Conservation (phyloP, 2,113 vertebrate genomes). For the Penelope pileata region DNA sequence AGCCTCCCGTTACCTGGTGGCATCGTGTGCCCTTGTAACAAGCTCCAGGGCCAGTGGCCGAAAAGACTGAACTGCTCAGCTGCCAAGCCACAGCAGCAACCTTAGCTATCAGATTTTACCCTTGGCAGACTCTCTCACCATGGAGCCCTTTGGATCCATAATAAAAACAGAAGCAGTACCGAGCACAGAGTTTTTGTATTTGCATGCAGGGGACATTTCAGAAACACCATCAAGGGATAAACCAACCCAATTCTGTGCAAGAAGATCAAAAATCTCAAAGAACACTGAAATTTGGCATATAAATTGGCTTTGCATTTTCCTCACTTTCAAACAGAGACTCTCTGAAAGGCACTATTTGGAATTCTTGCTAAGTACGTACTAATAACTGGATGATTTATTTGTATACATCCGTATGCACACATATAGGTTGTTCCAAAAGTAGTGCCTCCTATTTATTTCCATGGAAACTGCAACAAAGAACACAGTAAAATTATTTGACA, state of each 20-base stretch:
- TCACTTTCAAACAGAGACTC: background rate
- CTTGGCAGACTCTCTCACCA: background rate
- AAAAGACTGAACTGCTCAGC: background rate
- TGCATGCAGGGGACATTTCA: background rate
- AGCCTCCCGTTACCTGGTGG: background rate
- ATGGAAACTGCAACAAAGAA: too few species aligned
- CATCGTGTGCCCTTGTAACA: fast-evolving
- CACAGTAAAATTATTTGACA: too few species aligned
- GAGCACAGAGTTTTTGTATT: background rate
- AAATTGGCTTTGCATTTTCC: background rate
- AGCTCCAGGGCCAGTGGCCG: background rate
- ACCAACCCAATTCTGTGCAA: background rate
- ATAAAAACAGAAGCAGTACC: background rate
- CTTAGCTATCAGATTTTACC: background rate
- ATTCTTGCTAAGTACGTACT: background rate
- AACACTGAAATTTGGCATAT: background rate
- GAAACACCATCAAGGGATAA: background rate
- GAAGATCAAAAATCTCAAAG: background rate
- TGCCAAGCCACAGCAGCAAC: constrained; percentile 24
- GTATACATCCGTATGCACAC: background rate
- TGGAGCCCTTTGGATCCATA: background rate
- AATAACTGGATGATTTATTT: background rate
- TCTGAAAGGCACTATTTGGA: background rate
- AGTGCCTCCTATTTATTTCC: too few species aligned
- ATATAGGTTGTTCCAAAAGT: too few species aligned